phyloP scores from a whole-genome alignment of 1,140 invertebrate species.

The Lasioglossum albipes region DNA sequence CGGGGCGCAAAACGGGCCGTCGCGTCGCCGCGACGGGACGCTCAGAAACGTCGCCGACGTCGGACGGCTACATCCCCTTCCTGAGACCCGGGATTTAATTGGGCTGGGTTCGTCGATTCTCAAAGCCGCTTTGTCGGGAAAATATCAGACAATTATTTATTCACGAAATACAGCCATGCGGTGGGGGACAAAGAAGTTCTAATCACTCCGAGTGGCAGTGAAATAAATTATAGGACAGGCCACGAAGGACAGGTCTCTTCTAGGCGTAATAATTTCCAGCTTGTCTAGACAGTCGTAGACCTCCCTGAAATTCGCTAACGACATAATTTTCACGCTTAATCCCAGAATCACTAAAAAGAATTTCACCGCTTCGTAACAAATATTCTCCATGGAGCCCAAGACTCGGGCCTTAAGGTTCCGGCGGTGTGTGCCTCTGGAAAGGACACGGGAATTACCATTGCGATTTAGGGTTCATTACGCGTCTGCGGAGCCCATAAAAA shows the following conservation, averaged over 20 bases:
- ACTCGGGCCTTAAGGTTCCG: constrained; percentile 22
- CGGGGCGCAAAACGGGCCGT: constrained; percentile 70
- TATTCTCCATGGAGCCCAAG: no score
- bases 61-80: background rate
- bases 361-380: background rate
- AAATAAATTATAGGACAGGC: no score
- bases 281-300: constrained; percentile 44
- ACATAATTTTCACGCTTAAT: background rate
- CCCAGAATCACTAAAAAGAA: background rate
- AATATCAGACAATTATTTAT: no score
- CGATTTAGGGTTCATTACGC: constrained; percentile 29
- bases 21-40: constrained; percentile 29
- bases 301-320: constrained; percentile 41
- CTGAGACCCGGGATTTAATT: background rate
- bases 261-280: constrained; percentile 73
- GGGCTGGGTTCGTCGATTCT: background rate
- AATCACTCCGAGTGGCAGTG: no score
- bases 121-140: no score
- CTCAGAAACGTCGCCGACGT: constrained; percentile 31
- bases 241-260: constrained; percentile 54
- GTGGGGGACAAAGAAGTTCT: no score
- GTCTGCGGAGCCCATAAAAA: background rate
- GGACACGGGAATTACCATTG: constrained; percentile 71
- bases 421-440: constrained; percentile 60
- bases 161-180: no score